Percentiles rank a stretch among this genome's conserved stretches.
phyloP scores from a whole-genome alignment of 37 sponge, comb jelly and placozoan species.

The Tethya wilhelma region DNA sequence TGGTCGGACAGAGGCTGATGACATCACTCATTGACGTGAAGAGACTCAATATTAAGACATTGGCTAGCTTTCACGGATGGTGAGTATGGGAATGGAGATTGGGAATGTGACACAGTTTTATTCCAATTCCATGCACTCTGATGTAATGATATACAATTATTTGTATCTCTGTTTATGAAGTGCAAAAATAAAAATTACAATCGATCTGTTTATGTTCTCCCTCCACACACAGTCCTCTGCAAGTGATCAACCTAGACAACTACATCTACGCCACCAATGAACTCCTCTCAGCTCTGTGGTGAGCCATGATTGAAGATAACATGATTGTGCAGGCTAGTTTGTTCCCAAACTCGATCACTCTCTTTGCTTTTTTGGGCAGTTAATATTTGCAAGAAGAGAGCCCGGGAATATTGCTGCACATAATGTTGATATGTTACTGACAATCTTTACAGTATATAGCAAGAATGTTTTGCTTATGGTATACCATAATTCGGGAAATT shows the following conservation, averaged over 20 bases:
- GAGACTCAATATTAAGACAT: conserved; percentile 51
- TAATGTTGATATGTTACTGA: no score
- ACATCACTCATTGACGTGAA: conserved; percentile 34
- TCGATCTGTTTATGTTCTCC: background rate
- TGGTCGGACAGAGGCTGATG: conserved; percentile 35
- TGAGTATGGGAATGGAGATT: conserved; percentile 4
- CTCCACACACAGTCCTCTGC: conserved; percentile 21
- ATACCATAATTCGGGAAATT: no score
- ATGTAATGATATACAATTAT: background rate
- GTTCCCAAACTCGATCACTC: no score
- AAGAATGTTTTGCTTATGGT: no score
- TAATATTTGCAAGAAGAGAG: no score
- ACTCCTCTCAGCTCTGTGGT: conserved; percentile 41
- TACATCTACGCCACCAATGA: conserved; percentile 63
- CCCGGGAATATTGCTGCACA: no score
- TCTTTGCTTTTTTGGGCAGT: no score
- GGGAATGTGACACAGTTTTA: conserved; percentile 7
- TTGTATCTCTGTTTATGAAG: background rate
- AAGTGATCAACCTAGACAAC: conserved; percentile 40
- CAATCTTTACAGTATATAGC: no score
- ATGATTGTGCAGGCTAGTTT: no score
- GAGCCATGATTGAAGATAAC: no score
- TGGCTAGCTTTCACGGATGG: conserved; percentile 61
- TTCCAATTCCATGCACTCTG: background rate
- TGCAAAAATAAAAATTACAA: background rate